Conservation (phyloP, 1,140 invertebrate species). For the Hylaeus volcanicus region DNA sequence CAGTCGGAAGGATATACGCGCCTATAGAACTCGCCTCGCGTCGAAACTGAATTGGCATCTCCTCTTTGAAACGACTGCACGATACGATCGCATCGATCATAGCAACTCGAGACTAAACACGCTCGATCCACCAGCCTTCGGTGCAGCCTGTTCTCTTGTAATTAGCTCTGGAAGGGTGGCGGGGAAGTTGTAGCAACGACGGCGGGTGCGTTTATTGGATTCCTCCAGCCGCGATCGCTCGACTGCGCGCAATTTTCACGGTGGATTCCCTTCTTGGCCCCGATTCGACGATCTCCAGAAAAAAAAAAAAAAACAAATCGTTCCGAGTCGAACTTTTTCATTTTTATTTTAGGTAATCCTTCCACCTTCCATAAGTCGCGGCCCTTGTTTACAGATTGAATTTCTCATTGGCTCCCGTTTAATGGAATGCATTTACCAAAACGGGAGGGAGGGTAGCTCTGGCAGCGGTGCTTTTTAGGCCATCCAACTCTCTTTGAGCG, state of each 20-base stretch:
- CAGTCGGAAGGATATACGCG: no score
- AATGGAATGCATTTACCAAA: constrained; percentile 17
- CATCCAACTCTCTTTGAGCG: constrained; percentile 14
- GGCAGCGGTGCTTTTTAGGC: constrained; percentile 7
- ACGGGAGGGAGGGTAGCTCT: neutral
- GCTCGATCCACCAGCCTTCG: neutral
- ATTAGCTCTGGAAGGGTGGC: constrained; percentile 15
- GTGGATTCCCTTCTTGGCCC: neutral
- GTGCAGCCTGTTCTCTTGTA: constrained; percentile 4
- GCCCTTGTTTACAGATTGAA: constrained; percentile 3
- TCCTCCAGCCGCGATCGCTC: neutral
- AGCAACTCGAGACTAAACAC: neutral
- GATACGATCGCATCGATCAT: neutral
- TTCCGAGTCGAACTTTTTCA: no score
- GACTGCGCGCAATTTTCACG: neutral
- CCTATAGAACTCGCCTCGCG: neutral
- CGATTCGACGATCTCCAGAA: constrained; percentile 9
- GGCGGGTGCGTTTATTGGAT: constrained; percentile 38
- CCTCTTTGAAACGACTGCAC: neutral
- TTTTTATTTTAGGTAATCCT: neutral
- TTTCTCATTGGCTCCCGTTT: constrained; percentile 37
- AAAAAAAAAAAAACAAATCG: neutral
- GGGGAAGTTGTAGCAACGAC: neutral
- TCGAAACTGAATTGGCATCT: neutral
- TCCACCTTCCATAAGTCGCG: neutral